Percentiles rank a stretch among this genome's conserved stretches.
Conservation (phyloP, 2,113 vertebrate genomes). For the Chunga burmeisteri region DNA sequence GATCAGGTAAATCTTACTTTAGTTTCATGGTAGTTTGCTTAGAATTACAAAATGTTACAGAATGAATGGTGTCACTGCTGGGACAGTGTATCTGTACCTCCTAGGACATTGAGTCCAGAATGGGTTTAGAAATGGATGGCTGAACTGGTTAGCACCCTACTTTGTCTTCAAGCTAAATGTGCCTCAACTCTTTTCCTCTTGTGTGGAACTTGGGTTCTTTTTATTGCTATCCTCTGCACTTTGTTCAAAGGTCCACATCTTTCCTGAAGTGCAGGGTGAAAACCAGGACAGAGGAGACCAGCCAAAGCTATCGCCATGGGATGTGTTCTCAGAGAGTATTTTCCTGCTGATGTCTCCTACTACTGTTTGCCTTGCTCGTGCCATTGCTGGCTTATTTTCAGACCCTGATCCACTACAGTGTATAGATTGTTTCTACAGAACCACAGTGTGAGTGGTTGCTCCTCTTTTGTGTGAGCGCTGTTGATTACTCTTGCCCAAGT, state of each 20-base stretch:
- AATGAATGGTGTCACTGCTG: neutral
- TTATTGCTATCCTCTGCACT: neutral
- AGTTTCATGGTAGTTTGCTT: neutral
- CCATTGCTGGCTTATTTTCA: neutral
- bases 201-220: neutral
- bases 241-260: neutral
- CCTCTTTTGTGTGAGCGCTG: neutral
- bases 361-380: neutral
- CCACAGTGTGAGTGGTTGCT: neutral
- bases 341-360: neutral
- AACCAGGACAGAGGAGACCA: neutral
- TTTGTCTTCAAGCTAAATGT: neutral
- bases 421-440: neutral
- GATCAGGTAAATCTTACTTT: neutral
- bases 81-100: neutral
- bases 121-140: neutral
- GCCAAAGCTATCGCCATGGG: fast-evolving
- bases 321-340: neutral
- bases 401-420: neutral
- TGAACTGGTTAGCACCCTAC: neutral
- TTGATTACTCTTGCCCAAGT: neutral
- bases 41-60: neutral
- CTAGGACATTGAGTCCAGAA: neutral
- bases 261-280: neutral
- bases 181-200: neutral